phyloP scores from a whole-genome alignment of 2,113 vertebrate species.

The Aptenodytes patagonicus region DNA sequence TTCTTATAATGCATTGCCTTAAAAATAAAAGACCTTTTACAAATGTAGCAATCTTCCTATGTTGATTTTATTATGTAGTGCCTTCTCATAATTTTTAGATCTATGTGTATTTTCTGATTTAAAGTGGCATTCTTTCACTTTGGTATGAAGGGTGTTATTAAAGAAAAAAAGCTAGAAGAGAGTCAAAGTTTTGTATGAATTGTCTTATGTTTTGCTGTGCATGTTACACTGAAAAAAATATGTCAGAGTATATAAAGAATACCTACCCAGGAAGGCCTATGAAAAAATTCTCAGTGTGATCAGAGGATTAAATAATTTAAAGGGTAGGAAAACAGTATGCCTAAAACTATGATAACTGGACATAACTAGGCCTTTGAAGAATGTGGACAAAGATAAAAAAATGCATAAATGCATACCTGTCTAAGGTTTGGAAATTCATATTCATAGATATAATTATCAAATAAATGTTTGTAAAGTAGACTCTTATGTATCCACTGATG shows the following conservation, averaged over 20 bases:
- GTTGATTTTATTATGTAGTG: neutral
- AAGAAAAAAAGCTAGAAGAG: neutral
- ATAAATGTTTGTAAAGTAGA: neutral
- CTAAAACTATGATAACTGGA: neutral
- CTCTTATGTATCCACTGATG: neutral
- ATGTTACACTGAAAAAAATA: neutral
- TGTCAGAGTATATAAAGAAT: neutral
- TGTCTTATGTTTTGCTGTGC: neutral
- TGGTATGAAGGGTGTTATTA: neutral
- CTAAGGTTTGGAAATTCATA: neutral
- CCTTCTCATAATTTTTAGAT: neutral
- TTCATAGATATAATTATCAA: neutral
- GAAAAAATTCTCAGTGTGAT: neutral
- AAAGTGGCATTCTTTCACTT: neutral
- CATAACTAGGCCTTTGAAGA: neutral
- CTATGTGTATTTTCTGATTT: neutral
- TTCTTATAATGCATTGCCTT: neutral
- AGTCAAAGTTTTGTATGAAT: neutral
- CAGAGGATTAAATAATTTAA: neutral
- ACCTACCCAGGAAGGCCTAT: neutral
- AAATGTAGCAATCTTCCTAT: neutral
- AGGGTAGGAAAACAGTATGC: neutral
- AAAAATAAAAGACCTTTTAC: neutral
- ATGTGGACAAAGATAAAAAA: neutral
- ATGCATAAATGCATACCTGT: neutral